phyloP scores from a whole-genome alignment of 2,113 vertebrate genomes.

The Trinectes maculatus region DNA sequence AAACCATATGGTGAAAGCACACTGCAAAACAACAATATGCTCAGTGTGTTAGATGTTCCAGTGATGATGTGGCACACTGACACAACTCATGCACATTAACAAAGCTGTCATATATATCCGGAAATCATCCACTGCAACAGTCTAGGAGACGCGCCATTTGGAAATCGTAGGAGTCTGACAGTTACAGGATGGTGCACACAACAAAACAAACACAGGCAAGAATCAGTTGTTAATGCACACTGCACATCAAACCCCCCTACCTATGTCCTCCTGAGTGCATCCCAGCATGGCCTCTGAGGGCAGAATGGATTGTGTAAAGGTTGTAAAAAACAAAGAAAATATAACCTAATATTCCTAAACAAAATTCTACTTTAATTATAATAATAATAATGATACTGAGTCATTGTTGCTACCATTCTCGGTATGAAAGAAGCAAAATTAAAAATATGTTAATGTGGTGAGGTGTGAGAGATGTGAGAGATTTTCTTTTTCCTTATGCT shows the following conservation, averaged over 20 bases:
- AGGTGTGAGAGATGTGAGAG: neutral
- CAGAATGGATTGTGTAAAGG: constrained; percentile 38
- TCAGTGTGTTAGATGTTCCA: neutral
- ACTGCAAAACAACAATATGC: constrained; percentile 5
- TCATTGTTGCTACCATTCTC: too few species aligned
- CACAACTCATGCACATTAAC: constrained; percentile 54
- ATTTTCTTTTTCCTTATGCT: neutral
- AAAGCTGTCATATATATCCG: constrained; percentile 13
- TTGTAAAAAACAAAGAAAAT: neutral
- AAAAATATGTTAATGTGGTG: neutral
- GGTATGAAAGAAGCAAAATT: too few species aligned
- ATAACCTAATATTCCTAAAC: too few species aligned
- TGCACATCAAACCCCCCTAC: constrained; percentile 76
- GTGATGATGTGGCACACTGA: constrained; percentile 3
- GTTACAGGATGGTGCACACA: constrained; percentile 44
- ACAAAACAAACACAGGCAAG: constrained; percentile 55
- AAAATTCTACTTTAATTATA: too few species aligned
- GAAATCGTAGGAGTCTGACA: constrained; percentile 13
- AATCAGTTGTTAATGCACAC: constrained; percentile 48
- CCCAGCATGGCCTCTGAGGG: constrained; percentile 80
- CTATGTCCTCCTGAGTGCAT: constrained; percentile 80
- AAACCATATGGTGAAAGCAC: constrained; percentile 24
- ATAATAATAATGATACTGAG: too few species aligned
- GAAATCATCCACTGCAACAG: constrained; percentile 22
- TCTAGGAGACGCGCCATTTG: neutral